These are phyloP conservation scores for Sphyrna mokarran DNA, from an alignment of 2,113 vertebrate species.

Conservation along the genomic window DNA sequence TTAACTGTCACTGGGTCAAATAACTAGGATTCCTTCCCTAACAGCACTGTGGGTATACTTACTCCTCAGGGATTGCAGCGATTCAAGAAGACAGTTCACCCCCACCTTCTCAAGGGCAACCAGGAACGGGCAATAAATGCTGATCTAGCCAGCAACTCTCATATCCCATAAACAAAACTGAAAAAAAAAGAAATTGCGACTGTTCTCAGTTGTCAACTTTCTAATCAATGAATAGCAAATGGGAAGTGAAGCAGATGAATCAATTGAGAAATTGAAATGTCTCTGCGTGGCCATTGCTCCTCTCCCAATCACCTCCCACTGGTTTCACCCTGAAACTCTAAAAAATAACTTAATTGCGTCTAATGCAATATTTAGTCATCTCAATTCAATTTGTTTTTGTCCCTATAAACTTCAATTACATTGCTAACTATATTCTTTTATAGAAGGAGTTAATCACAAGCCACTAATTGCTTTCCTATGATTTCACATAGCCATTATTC, in stretches of 20 bases:
- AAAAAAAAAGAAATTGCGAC: background rate
- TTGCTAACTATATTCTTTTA: background rate
- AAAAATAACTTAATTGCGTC: background rate
- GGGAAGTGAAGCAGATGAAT: background rate
- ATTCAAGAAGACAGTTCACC: no score
- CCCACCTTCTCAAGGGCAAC: no score
- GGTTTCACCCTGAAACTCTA: background rate
- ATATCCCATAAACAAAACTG: no score
- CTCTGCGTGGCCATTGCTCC: no score
- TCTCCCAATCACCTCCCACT: background rate
- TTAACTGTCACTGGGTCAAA: no score
- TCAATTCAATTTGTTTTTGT: background rate
- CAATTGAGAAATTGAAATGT: background rate
- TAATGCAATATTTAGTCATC: background rate
- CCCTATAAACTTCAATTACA: constrained; percentile 7
- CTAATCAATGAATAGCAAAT: background rate
- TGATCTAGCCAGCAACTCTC: no score
- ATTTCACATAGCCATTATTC: background rate
- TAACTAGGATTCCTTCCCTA: no score
- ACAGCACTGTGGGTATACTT: no score
- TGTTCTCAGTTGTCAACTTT: background rate
- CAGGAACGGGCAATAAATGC: no score
- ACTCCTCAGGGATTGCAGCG: no score
- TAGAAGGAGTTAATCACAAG: background rate
- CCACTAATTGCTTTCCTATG: background rate